Base-by-base conservation (phyloP, 2,888 invertebrate genomes). In the Hypercompe scribonia region DNA sequence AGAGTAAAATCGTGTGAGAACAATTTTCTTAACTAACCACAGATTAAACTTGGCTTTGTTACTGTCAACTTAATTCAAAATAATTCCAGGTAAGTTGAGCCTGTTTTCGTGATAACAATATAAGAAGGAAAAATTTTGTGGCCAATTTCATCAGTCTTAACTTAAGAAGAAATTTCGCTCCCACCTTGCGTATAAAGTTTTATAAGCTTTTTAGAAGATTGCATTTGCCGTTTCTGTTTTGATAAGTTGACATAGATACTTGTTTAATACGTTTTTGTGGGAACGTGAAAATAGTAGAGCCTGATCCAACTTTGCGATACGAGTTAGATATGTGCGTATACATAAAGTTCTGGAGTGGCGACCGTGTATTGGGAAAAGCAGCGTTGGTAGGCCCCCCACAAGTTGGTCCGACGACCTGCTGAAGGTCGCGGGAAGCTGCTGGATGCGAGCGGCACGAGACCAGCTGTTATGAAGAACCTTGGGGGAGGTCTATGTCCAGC, bases 161-260 rank as follows among this genome's bases (percentile, higher is more conserved):
- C 65, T 78, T 78, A 68, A 70, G 74, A 36, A 78, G 73, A 73
- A 65, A 46, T 46, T 34, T 61, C 34, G 39, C 46, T 66, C 11
- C 61, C 54, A 72, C 63, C 67, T 50, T 68, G 34, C 34, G 18
- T 33, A 63, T 58, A 76, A 83, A 75, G 31, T 79, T 81, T 70
- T 68, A 31, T 54, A 68, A 63, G 70, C 80, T 75, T 76, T 82
- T 79, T 77, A 77, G 77, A 71, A 84, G 77, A 82, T 82, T 83
- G 75, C 75, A 71, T 76, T 54, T 68, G 58, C 42, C 65, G 64
- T 13, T 54, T 10, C 61, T 72, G 31, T 80, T 80, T 68, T 42
- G 66, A 66, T 58, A 68, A 50, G 68, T 64, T 58, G 68, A 46
- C 69, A 69, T 81, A 81, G 81, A 75, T 71, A 70, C 70, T 64